Base-by-base conservation (phyloP, 2,888 invertebrate species). In the Micoletzkya japonica region DNA sequence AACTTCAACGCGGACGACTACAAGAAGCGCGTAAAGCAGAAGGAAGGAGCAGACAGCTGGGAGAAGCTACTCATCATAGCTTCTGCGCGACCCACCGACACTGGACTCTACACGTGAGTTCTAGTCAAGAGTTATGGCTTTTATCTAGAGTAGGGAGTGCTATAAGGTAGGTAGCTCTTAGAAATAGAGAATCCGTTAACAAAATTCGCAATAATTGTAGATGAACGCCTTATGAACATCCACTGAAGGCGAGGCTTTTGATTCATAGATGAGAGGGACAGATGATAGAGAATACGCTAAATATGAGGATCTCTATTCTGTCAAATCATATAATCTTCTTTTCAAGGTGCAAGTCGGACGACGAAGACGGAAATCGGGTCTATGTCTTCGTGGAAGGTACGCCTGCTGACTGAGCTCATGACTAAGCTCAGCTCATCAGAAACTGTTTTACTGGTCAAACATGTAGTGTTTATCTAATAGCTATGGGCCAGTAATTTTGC, bases 341-440 rank as follows among this genome's bases (percentile, higher is more conserved):
- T 54, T 34, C 2, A 30, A 68, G 68, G 14, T 68, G 68, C 32
- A 58, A 58, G 32, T 32, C 39, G 44, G 57, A 57, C 17, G 32
- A 44, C 3, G 24, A 39, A n/a, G 24, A 34, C 26, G 24, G 49
- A 26, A 26, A 39, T 24, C 30, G n/a, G 4, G 58, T 68, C 49
- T 68, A 68, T 26, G 54, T 68, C 14, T 68, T 57, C 34, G 68
- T 68, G 4, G 17, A 24, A n/a, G 58, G 68, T 59, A 32, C 36
- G 59, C 10, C 10, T n/a, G n/a, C n/a, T n/a, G n/a, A n/a, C n/a
- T n/a, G n/a, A n/a, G n/a, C n/a, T n/a, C n/a, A n/a, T n/a, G n/a
- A n/a, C n/a, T n/a, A n/a, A n/a, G n/a, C n/a, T n/a, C n/a, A n/a
- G n/a, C n/a, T n/a, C n/a, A n/a, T n/a, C n/a, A n/a, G n/a, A n/a